Base-by-base conservation (phyloP, 1,140 invertebrate genomes). In the Drosophila trapezifrons region DNA sequence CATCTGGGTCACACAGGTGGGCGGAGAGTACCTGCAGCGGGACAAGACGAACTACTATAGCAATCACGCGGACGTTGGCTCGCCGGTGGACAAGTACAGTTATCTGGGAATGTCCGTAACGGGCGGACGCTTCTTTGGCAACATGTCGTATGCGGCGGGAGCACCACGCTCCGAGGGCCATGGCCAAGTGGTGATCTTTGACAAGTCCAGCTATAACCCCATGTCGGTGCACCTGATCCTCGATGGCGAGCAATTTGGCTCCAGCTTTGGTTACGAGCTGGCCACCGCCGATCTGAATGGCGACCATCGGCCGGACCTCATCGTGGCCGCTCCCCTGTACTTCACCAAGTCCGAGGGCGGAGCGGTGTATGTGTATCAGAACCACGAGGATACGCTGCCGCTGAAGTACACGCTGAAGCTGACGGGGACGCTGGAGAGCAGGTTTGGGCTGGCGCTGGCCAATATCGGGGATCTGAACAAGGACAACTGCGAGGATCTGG, bases 261-360 rank as follows among this genome's bases (percentile, higher is more conserved):
- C 96, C 4, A 97, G 96, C 90, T 98, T 96, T 92, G 97, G 98
- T 46, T 98, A 98, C 89, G 96, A 97, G 93, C 92, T 98, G 5
- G 93, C 96, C 6, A 94, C 96, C 4, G 95, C 96, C 17, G 97
- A 98, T 93, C 93, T 98, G 4, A 98, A 98, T 90, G 96, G 96
- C 12, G 97, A 98, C 92, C 95, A 95, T 95, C 97, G 95, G 71
- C 94, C 96, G 20, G 98, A 99, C 93, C 93, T 99, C 9, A 93
- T 98, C 46, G 96, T 98, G 1, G 96, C 96, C 20, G 97, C 98
- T 12, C 98, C 98, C 15, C 98, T 98, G 92, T 98, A 97, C 89
- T 98, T 98, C 90, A 94, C 94, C 9, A 95, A 95, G 72, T 94
- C 94, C 27, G 93, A 94, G 45, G 98, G 97, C 38, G 98, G 98